Evolutionary conservation across 2,113 vertebrate genomes (phyloP).

Genomic region (Argyrosomus japonicus): DNA sequence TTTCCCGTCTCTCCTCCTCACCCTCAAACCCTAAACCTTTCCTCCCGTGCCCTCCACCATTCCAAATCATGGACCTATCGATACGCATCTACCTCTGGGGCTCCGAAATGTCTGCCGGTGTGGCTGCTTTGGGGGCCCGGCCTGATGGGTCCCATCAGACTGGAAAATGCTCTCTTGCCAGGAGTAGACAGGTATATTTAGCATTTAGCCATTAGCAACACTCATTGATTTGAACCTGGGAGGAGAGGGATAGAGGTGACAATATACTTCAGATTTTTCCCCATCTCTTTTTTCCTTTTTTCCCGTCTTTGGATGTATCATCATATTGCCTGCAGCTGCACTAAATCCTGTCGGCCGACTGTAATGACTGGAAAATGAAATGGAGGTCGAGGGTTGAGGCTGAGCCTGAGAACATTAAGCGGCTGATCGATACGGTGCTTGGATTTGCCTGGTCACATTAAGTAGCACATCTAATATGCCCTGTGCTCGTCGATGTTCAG

Average conservation of each 20-base stretch:
- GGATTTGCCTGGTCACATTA: slow-evolving; percentile 81
- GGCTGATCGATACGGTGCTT: slow-evolving; percentile 79
- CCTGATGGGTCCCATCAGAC: slow-evolving; percentile 21
- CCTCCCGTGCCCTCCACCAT: slow-evolving; percentile 26
- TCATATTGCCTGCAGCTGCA: slow-evolving; percentile 55
- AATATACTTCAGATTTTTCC: background rate
- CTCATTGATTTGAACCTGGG: slow-evolving; percentile 63
- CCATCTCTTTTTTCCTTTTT: slow-evolving; percentile 22
- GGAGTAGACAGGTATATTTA: slow-evolving; percentile 66
- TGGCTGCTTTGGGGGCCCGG: slow-evolving; percentile 19
- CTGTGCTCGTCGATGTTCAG: slow-evolving; percentile 61
- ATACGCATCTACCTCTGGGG: slow-evolving; percentile 47
- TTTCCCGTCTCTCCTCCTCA: slow-evolving; percentile 32
- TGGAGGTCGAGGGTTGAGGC: slow-evolving; percentile 77
- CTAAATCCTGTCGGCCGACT: slow-evolving; percentile 73
- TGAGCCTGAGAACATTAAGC: slow-evolving; percentile 77
- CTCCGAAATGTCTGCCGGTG: slow-evolving; percentile 59
- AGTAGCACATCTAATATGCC: slow-evolving; percentile 78
- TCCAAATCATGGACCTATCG: slow-evolving; percentile 55
- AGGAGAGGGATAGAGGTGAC: slow-evolving; percentile 44
- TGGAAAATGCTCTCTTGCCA: slow-evolving; percentile 25
- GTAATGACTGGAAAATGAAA: slow-evolving; percentile 82
- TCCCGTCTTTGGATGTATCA: slow-evolving; percentile 32
- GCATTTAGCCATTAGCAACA: slow-evolving; percentile 61
- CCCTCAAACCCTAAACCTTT: slow-evolving; percentile 23